phyloP scores from a whole-genome alignment of 2,113 vertebrate species.

The Paramormyrops kingsleyae region DNA sequence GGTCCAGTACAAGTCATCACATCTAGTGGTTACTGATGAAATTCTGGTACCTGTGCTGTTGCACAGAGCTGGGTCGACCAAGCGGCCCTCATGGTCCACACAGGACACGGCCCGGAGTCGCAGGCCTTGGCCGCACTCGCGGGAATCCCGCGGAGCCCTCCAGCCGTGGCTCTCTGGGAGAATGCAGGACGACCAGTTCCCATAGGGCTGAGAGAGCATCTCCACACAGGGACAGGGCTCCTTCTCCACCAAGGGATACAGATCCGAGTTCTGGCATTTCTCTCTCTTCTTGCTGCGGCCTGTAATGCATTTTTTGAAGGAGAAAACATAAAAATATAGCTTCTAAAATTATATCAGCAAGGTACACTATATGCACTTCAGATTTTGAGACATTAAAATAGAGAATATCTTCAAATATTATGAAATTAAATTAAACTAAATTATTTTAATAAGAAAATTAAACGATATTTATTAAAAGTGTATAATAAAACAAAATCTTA shows the following conservation, averaged over 20 bases:
- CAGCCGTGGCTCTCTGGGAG: conserved; percentile 52
- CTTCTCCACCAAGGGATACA: conserved; percentile 74
- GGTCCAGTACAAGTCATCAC: background rate
- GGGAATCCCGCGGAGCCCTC: conserved; percentile 39
- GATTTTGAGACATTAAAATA: background rate
- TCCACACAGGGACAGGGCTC: conserved; percentile 74
- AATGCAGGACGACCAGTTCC: conserved; percentile 91
- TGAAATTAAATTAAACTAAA: background rate
- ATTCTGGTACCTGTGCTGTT: conserved; percentile 70
- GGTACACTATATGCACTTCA: background rate
- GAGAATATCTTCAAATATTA: background rate
- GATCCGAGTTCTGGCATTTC: conserved; percentile 69
- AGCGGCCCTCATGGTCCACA: conserved; percentile 63
- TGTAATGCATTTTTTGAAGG: conserved; percentile 41
- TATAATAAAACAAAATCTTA: background rate
- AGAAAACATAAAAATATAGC: background rate
- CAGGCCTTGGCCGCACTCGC: conserved; percentile 76
- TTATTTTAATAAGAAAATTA: no score
- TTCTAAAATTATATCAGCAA: background rate
- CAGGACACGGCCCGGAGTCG: conserved; percentile 75
- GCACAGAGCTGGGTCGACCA: conserved; percentile 69
- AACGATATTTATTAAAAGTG: background rate
- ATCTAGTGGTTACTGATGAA: background rate
- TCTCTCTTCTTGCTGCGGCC: conserved; percentile 91
- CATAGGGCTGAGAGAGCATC: conserved; percentile 70